A percentile compares a stretch with the other conserved stretches of the same genome.
These are phyloP conservation scores for Exocentrus adspersus DNA, from an alignment of 2,888 invertebrate species.

Conservation along the genomic window DNA sequence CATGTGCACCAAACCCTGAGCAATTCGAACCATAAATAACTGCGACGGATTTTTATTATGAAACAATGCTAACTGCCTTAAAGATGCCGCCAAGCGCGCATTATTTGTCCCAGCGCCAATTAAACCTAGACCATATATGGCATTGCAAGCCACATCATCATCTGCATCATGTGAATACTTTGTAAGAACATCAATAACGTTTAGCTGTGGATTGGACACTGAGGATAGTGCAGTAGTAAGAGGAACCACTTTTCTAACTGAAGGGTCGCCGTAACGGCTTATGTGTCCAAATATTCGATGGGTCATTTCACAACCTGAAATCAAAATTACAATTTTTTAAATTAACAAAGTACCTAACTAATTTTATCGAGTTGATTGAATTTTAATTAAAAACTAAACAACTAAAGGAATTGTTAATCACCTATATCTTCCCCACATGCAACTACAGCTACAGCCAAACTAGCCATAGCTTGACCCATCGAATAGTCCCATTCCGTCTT, in stretches of 20 bases:
- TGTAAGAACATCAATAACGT: constrained; percentile 94
- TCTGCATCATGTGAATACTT: constrained; percentile 99
- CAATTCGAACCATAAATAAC: constrained; percentile 95
- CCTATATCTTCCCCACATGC: constrained; percentile 99
- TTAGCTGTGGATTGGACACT: constrained; percentile 94
- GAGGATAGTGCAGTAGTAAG: constrained; percentile 94
- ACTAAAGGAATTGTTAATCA: constrained; percentile 24
- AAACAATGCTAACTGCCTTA: constrained; percentile 95
- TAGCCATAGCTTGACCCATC: constrained; percentile 92
- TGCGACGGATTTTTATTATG: constrained; percentile 97
- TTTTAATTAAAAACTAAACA: too few relatives aligned
- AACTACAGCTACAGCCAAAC: constrained; percentile 94
- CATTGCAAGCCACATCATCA: constrained; percentile 96
- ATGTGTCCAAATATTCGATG: constrained; percentile 94
- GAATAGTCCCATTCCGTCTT: constrained; percentile 76
- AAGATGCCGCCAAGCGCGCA: constrained; percentile 93
- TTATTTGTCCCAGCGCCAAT: constrained; percentile 71
- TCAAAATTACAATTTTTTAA: too few relatives aligned
- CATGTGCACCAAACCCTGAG: constrained; percentile 95
- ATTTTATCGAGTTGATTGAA: too few relatives aligned
- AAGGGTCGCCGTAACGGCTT: constrained; percentile 67
- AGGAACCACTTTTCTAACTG: constrained; percentile 94
- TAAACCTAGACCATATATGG: constrained; percentile 89
- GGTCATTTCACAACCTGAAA: constrained; percentile 85
- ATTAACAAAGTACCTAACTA: too few relatives aligned